A percentile compares a stretch with the other conserved stretches of the same genome.
Evolutionary conservation across 2,113 vertebrate genomes (phyloP).

Genomic region (Leucosticte australis): DNA sequence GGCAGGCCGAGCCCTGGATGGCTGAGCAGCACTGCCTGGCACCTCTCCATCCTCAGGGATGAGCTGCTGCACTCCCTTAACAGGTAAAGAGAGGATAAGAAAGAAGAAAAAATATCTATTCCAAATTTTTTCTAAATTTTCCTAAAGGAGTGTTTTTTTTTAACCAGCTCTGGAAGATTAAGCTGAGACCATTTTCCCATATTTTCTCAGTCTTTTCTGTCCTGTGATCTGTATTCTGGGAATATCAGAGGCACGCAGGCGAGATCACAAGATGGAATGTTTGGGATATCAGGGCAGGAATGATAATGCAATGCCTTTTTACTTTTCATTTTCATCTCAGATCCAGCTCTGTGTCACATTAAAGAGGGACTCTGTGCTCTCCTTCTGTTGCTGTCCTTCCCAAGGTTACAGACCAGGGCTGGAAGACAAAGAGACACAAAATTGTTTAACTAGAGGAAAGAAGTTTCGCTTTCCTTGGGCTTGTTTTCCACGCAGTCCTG

Average conservation of each 20-base stretch:
- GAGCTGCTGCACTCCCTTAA: background rate
- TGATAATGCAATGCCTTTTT: background rate
- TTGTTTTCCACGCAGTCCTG: background rate
- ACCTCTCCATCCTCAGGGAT: background rate
- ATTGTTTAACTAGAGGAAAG: background rate
- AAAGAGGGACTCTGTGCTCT: background rate
- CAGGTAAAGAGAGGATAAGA: background rate
- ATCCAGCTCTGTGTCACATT: background rate
- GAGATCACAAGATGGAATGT: background rate
- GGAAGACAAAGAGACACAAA: background rate
- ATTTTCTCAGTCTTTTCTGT: background rate
- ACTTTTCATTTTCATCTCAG: background rate
- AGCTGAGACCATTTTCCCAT: accelerated
- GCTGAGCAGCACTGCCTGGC: background rate
- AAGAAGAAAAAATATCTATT: background rate
- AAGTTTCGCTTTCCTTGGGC: background rate
- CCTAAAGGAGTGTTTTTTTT: background rate
- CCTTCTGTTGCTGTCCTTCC: background rate
- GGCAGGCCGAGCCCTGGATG: background rate
- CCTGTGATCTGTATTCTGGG: background rate
- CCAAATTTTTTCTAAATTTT: background rate
- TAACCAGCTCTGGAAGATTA: background rate
- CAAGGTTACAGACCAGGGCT: background rate
- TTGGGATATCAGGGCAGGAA: background rate
- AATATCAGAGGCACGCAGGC: background rate